Evolutionary conservation across 2,113 vertebrate genomes (phyloP), one percentile per base, ranked within the genome.

Genomic region (Lichenostomus cassidix): DNA sequence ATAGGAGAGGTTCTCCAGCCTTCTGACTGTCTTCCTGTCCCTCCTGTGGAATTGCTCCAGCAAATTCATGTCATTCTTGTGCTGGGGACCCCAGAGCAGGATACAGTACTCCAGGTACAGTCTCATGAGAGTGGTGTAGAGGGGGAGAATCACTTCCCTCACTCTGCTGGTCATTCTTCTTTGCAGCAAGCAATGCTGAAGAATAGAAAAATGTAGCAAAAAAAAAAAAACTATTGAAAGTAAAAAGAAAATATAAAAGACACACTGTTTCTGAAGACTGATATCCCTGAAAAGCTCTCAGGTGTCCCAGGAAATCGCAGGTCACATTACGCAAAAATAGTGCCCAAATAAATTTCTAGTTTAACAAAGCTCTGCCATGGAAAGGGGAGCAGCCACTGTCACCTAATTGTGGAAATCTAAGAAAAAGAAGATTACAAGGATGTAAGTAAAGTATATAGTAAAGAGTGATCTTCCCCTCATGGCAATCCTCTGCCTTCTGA

Each of bases 1-100:
- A 31, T 0, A 55, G 55, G 21, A 69, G 29, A 69, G 12, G 9
- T 56, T 5, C 22, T 49, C 35, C 37, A 35, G 41, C 18, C 8
- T 31, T 53, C 25, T 47, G 39, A 22, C 4, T 25, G 15, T 47
- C 25, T 76, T 63, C 15, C 7, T 33, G 18, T 7, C 42, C 28
- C n/a, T 58, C 67, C 44, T 83, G 35, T 62, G 55, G 56, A 49
- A 53, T 16, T 15, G 27, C 12, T 56, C 25, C 31, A 69, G 41
- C 15, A 69, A 11, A n/a, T 35, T 53, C 17, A 31, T 1, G 2
- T 52, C 0, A 0, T 58, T 52, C 0, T 0, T 24, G 12, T 33
- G 6, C 62, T 76, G 29, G 24, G 20, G 5, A 35, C 2, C 11
- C 22, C 33, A 41, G 47, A 62, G 17, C 22, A 70, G 56, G 35